Evolutionary conservation across 1,140 invertebrate genomes (phyloP).

Genomic region (Dermatophagoides farinae): DNA sequence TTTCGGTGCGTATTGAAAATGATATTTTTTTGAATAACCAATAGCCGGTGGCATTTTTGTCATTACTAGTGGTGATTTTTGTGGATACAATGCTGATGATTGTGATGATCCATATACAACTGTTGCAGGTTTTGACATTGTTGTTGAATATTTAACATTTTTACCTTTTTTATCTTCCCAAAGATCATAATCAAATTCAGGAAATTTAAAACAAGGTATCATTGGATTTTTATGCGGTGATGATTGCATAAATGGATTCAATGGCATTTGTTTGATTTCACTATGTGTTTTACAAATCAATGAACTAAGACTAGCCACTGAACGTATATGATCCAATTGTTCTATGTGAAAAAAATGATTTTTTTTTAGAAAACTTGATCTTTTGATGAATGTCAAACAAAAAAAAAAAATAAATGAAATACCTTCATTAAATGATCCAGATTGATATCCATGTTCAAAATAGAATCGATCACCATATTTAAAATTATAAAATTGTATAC

Average conservation of each 20-base stretch:
- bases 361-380: background rate
- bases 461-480: constrained; percentile 36
- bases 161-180: constrained; percentile 7
- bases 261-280: background rate
- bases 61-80: too few species aligned
- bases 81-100: too few species aligned
- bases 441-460: constrained; percentile 28
- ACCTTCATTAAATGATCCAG: constrained; percentile 27
- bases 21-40: too few species aligned
- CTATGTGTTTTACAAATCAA: constrained; percentile 10
- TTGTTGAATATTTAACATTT: too few species aligned
- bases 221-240: constrained; percentile 2
- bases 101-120: too few species aligned
- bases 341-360: background rate
- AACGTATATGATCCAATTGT: constrained; percentile 12
- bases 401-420: constrained; percentile 8
- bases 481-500: constrained; percentile 71
- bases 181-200: constrained; percentile 11
- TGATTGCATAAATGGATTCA: background rate
- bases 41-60: too few species aligned
- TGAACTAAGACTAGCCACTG: background rate
- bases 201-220: constrained; percentile 9
- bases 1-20: too few species aligned
- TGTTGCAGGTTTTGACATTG: too few species aligned
- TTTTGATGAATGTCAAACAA: too few species aligned